A percentile compares a stretch with the other conserved stretches of the same genome.
Conservation (phyloP, 2,888 invertebrate genomes). For the Drosophila nr. fundita region DNA sequence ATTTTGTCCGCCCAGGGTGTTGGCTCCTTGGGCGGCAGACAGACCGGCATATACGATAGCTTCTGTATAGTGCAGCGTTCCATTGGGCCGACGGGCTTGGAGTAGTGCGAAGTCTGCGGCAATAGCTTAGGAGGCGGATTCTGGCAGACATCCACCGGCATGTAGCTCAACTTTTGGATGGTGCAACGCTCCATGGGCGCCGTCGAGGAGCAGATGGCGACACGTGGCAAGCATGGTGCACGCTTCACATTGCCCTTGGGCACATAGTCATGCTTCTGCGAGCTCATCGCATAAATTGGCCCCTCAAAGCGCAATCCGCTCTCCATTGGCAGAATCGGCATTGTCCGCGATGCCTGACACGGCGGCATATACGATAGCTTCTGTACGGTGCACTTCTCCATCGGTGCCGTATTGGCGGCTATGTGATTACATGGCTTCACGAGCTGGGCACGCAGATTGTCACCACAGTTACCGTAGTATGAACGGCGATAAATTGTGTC, state of each 20-base stretch:
- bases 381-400: conserved; percentile 86
- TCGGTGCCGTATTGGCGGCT: conserved; percentile 85
- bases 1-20: conserved; percentile 82
- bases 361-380: conserved; percentile 84
- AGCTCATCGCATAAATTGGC: conserved; percentile 90
- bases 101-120: conserved; percentile 64
- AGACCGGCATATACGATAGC: conserved; percentile 86
- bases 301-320: conserved; percentile 84
- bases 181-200: conserved; percentile 83
- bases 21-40: conserved; percentile 82
- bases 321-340: conserved; percentile 80
- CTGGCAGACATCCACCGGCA: conserved; percentile 81
- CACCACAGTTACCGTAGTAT: conserved; percentile 86
- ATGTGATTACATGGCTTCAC: conserved; percentile 85
- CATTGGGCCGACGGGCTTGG: conserved; percentile 74
- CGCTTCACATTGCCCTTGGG: conserved; percentile 86
- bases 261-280: conserved; percentile 90
- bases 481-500: conserved; percentile 89
- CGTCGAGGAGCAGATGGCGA: conserved; percentile 70
- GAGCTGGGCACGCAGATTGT: conserved; percentile 82
- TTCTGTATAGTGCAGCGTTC: conserved; percentile 86
- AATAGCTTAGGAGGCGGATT: conserved; percentile 82
- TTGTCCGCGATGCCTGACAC: conserved; percentile 66
- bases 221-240: conserved; percentile 64
- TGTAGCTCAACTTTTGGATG: conserved; percentile 82